Percentiles rank a stretch among this genome's conserved stretches.
Conservation (phyloP, 2,797 vertebrate genomes). For the Eleutherodactylus coqui region DNA sequence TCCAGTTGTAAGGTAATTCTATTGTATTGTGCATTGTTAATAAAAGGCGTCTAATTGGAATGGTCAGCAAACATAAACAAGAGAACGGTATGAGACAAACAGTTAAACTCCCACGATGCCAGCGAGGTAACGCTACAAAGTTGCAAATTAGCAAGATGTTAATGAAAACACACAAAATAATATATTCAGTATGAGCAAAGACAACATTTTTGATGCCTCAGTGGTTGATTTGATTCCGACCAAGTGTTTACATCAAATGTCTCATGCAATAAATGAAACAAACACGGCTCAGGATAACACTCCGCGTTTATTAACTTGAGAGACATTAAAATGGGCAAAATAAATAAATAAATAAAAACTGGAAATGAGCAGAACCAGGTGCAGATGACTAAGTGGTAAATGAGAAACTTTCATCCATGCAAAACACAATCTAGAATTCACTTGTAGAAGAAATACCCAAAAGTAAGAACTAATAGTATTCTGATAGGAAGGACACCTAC, state of each 20-base stretch:
- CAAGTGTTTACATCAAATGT: constrained; percentile 22
- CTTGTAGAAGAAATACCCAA: not conserved
- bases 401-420: not conserved
- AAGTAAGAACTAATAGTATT: not conserved
- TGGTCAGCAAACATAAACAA: not conserved
- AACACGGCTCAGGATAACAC: constrained; percentile 22
- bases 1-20: not conserved
- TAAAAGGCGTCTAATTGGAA: not conserved
- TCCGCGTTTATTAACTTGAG: constrained; percentile 5
- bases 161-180: not conserved
- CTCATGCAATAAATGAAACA: constrained; percentile 32
- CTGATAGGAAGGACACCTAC: not conserved
- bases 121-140: not conserved
- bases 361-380: not conserved
- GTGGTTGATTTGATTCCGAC: not conserved
- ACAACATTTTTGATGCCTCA: not conserved
- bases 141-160: constrained; percentile 3
- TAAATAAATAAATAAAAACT: constrained; percentile 41
- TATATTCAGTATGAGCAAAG: constrained; percentile 3
- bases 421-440: not conserved
- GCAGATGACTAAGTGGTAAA: not conserved
- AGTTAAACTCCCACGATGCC: not conserved
- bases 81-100: not conserved
- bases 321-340: constrained; percentile 24
- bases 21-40: not conserved